A percentile compares a stretch with the other conserved stretches of the same genome.
phyloP scores from a whole-genome alignment of 2,797 vertebrate genomes.

The Gymnoscopelus microlampas region DNA sequence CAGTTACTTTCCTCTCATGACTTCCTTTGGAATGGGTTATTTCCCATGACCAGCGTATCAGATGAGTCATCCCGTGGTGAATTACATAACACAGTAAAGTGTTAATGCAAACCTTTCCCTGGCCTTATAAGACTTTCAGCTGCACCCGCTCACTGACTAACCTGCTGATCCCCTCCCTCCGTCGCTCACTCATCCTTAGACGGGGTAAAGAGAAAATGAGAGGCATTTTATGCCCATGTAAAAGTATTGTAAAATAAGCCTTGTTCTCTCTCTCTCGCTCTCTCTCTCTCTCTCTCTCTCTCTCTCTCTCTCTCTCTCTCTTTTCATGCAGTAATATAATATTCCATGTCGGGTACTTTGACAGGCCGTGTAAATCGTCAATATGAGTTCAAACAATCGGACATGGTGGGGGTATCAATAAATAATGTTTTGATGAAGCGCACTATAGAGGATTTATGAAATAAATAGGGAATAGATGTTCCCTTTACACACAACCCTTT shows the following conservation, averaged over 20 bases:
- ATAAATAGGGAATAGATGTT: constrained; percentile 30
- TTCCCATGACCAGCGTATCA: background rate
- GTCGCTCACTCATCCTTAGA: no score
- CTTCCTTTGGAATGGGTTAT: constrained; percentile 17
- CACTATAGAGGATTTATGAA: constrained; percentile 43
- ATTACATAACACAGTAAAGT: background rate
- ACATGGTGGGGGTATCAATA: constrained; percentile 25
- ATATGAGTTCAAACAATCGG: constrained; percentile 19
- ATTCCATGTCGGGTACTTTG: background rate
- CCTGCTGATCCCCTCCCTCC: no score
- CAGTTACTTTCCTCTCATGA: background rate
- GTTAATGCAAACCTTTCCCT: no score
- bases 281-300: no score
- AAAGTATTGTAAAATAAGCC: no score
- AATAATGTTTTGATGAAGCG: constrained; percentile 44
- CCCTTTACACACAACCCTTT: constrained; percentile 16
- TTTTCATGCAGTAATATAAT: background rate
- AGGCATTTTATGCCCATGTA: no score
- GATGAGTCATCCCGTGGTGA: constrained; percentile 1
- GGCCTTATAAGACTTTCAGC: no score
- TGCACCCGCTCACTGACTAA: background rate
- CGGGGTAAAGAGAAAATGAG: no score
- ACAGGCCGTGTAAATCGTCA: constrained; percentile 17
- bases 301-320: no score
- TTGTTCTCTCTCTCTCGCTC: no score